Percentiles rank a stretch among this genome's conserved stretches.
These are phyloP conservation scores for Geophilus truncorum DNA, from an alignment of 2,888 invertebrate species.

Conservation along the genomic window DNA sequence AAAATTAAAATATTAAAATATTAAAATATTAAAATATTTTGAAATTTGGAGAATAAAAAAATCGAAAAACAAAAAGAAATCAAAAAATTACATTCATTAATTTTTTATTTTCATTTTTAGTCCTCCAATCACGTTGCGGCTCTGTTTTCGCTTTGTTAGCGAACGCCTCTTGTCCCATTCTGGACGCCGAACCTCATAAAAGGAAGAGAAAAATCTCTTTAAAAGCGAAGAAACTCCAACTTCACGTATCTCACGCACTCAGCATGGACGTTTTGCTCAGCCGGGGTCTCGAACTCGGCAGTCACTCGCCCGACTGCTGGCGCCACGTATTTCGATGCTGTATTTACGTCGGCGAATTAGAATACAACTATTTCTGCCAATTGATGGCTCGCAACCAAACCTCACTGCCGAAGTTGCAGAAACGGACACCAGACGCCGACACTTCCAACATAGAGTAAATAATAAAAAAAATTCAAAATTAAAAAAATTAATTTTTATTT, in stretches of 20 bases:
- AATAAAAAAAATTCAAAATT: too few relatives aligned
- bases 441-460: background rate
- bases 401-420: background rate
- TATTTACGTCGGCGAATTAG: conserved; percentile 84
- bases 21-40: too few relatives aligned
- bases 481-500: background rate
- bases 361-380: conserved; percentile 82
- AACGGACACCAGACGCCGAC: background rate
- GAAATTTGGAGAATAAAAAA: too few relatives aligned
- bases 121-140: conserved; percentile 83
- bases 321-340: conserved; percentile 90
- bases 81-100: too few relatives aligned
- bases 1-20: too few relatives aligned
- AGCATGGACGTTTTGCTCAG: conserved; percentile 86
- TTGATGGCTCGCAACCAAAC: conserved; percentile 53
- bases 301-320: conserved; percentile 92
- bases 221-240: conserved; percentile 38
- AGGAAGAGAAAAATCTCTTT: conserved; percentile 30
- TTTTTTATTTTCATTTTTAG: conserved; percentile 46
- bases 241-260: conserved; percentile 68
- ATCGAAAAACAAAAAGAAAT: too few relatives aligned
- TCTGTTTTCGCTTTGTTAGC: conserved; percentile 81
- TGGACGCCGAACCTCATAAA: conserved; percentile 44
- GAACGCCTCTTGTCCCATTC: conserved; percentile 78
- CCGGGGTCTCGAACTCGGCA: conserved; percentile 82